These are phyloP conservation scores for Tachysurus fulvidraco DNA, from an alignment of 2,113 vertebrate genomes.

Conservation along the genomic window DNA sequence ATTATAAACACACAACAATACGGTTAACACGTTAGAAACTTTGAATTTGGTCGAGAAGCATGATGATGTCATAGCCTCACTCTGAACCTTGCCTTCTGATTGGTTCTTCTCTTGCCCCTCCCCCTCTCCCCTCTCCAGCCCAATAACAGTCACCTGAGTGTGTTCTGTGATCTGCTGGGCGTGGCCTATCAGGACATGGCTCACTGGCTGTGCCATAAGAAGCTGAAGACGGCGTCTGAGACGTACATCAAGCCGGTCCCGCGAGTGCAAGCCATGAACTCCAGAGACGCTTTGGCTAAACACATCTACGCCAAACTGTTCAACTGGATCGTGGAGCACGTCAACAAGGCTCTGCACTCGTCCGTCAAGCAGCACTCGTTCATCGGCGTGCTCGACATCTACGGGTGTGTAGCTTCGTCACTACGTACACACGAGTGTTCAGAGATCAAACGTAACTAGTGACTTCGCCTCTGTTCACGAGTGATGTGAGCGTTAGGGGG, in stretches of 20 bases:
- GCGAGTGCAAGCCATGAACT: conserved; percentile 90
- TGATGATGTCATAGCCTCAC: neutral
- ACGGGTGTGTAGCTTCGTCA: conserved; percentile 77
- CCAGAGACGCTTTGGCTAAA: conserved; percentile 92
- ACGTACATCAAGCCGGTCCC: conserved; percentile 95
- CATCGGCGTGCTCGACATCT: conserved; percentile 97
- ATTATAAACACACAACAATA: conserved; percentile 1
- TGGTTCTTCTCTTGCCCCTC: neutral
- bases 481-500: neutral
- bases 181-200: conserved; percentile 94
- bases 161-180: conserved; percentile 94
- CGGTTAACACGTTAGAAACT: neutral
- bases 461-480: neutral
- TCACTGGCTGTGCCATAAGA: conserved; percentile 97
- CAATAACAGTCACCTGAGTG: conserved; percentile 84
- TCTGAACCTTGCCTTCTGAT: neutral
- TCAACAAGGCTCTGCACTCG: conserved; percentile 91
- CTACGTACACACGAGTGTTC: neutral
- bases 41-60: neutral
- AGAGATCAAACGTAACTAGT: neutral
- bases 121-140: conserved; percentile 68
- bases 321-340: conserved; percentile 95
- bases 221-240: conserved; percentile 90
- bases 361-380: conserved; percentile 92
- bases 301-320: conserved; percentile 98